Evolutionary conservation across 1,140 invertebrate species (phyloP), one percentile per base, ranked within the genome.

Genomic region (Saccostrea glomerata): DNA sequence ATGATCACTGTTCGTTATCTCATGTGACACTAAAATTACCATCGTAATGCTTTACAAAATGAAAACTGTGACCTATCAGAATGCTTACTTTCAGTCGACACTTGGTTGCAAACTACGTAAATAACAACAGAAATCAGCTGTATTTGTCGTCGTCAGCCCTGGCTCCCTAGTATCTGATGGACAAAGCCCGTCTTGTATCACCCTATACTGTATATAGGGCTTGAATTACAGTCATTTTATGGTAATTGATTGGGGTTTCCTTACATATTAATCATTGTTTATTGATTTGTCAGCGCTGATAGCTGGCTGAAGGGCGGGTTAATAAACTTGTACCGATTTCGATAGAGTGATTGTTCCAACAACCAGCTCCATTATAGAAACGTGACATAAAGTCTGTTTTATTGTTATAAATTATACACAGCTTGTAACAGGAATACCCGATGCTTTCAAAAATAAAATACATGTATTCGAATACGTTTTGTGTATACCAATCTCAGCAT

Each of bases 201-300:
- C 70, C 15, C 6, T 36, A 77, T 25, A 77, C 25, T 36, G 23
- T 66, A 20, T 36, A 36, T 12, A 36, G 30, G 25, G 30, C 70
- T 77, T 36, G 70, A 77, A 77, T 77, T 77, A 77, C 70, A 77
- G 70, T 77, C 70, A 36, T 77, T 77, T 77, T 77, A 77, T 77
- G 70, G 70, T 77, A 77, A 77, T 77, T 77, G 70, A 77, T 77
- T 77, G 70, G 15, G 25, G 25, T 77, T 77, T 77, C 25, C 70
- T 77, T 30, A 77, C 70, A 77, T 77, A 30, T 77, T 77, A 77
- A 30, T 77, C 70, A 36, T 77, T 77, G 70, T 77, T 77, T 77
- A 77, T 77, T 77, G 70, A 77, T 77, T 77, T 36, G 70, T 36
- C 15, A 36, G 23, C 4, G 70, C 70, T 36, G 70, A 77, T 77